Percentiles rank a stretch among this genome's conserved stretches.
Evolutionary conservation across 2,113 vertebrate species (phyloP).

Genomic region (Sinocyclocheilus anshuiensis): DNA sequence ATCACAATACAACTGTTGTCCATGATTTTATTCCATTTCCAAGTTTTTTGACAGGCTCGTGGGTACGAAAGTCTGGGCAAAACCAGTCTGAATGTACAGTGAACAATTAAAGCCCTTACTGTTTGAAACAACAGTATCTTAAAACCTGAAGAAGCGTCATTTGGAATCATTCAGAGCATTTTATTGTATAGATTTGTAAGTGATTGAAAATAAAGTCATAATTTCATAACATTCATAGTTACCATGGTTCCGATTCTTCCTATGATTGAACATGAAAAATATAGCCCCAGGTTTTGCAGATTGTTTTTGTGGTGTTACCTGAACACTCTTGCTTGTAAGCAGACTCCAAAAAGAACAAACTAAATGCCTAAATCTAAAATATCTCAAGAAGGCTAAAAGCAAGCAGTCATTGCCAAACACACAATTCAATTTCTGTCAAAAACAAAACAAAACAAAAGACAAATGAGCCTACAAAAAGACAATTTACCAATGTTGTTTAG

Average conservation of each 20-base stretch:
- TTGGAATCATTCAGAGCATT: neutral
- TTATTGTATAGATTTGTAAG: conserved; percentile 4
- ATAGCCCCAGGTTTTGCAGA: neutral
- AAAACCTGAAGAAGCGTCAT: neutral
- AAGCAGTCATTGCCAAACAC: neutral
- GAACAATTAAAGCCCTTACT: neutral
- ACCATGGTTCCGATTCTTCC: neutral
- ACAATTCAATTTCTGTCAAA: neutral
- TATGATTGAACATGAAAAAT: neutral
- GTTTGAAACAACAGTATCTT: neutral
- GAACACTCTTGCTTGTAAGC: neutral
- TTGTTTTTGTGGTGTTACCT: neutral
- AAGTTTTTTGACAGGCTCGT: neutral
- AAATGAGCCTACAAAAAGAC: neutral
- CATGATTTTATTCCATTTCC: neutral
- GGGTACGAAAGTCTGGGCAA: neutral
- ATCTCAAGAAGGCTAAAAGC: neutral
- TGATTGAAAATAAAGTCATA: neutral
- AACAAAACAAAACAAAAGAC: neutral
- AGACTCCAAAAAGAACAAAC: neutral
- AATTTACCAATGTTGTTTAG: neutral
- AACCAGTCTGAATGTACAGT: neutral
- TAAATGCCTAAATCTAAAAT: neutral
- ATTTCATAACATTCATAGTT: neutral
- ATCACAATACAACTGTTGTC: neutral